Evolutionary conservation across 2,888 invertebrate genomes (phyloP), one percentile per base, ranked within the genome.

Genomic region (Mimas tiliae): DNA sequence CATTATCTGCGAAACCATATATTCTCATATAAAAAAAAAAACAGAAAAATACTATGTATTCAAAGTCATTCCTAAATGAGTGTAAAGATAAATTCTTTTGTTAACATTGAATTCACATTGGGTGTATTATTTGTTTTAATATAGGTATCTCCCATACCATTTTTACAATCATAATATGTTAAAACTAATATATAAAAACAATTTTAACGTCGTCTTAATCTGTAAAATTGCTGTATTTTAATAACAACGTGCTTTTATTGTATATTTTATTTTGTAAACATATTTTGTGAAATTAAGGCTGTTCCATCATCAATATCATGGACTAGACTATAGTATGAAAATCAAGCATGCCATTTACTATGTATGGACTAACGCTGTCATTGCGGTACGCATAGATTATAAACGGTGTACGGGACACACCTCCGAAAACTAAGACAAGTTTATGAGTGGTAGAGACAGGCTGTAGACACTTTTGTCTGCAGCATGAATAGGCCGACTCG

Each of bases 101-200:
- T 58, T 58, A 58, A 6, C 16, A 19, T 58, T 58, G 58, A 58
- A 58, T 58, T 42, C 58, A 58, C 58, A 58, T 58, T 58, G 16
- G 58, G 58, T 58, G 58, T 58, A 16, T 53, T 53, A 53, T 55
- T 33, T 38, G 58, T 42, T 58, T 53, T 14, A 34, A 34, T 53
- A 33, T 53, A 33, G 34, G n/a, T 33, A 34, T 53, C 7, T 53
- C 33, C 3, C 14, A 52, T 53, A n/a, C 33, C 8, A n/a, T 53
- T 27, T 53, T 33, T 33, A 27, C n/a, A n/a, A n/a, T n/a, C n/a
- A 27, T n/a, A 14, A n/a, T 34, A 53, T n/a, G 12, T n/a, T 53
- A 53, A 53, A 53, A 53, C 34, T 53, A 53, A 53, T 53, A 33
- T 34, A 53, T n/a, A 53, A 53, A 53, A 33, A 34, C 53, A 34